Conservation (phyloP, 2,888 invertebrate species). For the Nomada fucata region DNA sequence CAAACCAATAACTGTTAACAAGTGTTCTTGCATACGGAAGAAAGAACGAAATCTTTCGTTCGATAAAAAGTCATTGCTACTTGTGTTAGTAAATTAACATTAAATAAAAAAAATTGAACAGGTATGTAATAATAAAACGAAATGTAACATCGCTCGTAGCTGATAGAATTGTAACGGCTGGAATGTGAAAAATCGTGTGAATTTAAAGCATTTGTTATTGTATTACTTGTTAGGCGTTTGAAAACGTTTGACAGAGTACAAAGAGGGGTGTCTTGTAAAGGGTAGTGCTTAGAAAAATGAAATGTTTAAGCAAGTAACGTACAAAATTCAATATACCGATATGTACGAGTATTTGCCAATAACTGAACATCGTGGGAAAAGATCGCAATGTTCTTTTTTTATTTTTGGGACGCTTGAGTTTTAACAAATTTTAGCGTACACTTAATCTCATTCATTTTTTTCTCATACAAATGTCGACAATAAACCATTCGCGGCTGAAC, state of each 20-base stretch:
- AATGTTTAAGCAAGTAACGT: conserved; percentile 9
- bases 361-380: conserved; percentile 14
- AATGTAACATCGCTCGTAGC: conserved; percentile 5
- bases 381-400: not conserved
- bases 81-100: conserved; percentile 51
- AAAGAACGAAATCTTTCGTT: not conserved
- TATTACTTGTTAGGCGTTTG: conserved; percentile 12
- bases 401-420: not conserved
- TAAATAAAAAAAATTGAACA: conserved; percentile 12
- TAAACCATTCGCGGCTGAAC: conserved; percentile 7
- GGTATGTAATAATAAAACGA: conserved; percentile 21
- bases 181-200: conserved; percentile 7
- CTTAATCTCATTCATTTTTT: not conserved
- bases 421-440: not conserved
- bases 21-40: not conserved
- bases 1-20: conserved; percentile 22
- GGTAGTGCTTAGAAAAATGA: conserved; percentile 29
- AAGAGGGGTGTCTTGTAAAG: not conserved
- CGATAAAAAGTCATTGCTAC: conserved; percentile 33
- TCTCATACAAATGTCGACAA: conserved; percentile 11
- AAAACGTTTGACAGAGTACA: not conserved
- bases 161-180: conserved; percentile 25
- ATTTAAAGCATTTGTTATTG: conserved; percentile 8
- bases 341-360: conserved; percentile 21
- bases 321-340: conserved; percentile 10